A percentile compares a stretch with the other conserved stretches of the same genome.
Evolutionary conservation across 2,888 invertebrate species (phyloP).

Genomic region (Lithophane semibrunnea): DNA sequence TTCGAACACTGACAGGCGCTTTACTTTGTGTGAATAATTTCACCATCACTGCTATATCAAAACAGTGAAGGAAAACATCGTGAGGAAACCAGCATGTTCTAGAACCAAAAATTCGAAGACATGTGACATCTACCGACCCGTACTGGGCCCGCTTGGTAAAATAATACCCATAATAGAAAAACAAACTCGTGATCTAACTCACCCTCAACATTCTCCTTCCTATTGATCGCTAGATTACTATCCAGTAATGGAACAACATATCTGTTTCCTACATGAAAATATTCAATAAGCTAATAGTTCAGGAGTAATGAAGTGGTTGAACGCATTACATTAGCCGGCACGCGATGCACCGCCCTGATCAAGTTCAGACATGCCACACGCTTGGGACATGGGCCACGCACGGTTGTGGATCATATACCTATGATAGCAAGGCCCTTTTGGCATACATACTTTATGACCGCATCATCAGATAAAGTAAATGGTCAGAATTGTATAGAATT

Average conservation of each 20-base stretch:
- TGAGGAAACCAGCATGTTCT: too few species aligned
- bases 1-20: too few species aligned
- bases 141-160: too few species aligned
- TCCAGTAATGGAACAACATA: constrained; percentile 22
- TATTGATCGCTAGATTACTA: constrained; percentile 9
- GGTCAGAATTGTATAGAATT: not conserved
- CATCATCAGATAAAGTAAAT: not conserved
- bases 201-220: not conserved
- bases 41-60: too few species aligned
- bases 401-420: constrained; percentile 7
- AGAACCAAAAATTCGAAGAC: too few species aligned
- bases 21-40: too few species aligned
- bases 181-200: not conserved
- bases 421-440: constrained; percentile 2
- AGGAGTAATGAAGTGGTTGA: constrained; percentile 46
- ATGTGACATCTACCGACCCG: too few species aligned
- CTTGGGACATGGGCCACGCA: constrained; percentile 52
- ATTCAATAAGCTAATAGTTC: constrained; percentile 56
- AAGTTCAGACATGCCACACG: constrained; percentile 59
- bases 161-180: not conserved
- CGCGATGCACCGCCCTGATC: constrained; percentile 62
- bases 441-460: not conserved
- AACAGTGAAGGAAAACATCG: too few species aligned
- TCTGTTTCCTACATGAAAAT: constrained; percentile 39
- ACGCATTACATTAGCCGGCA: constrained; percentile 60